Conservation (phyloP, 2,113 vertebrate species). For the Stomatorhinus ivindoensis region DNA sequence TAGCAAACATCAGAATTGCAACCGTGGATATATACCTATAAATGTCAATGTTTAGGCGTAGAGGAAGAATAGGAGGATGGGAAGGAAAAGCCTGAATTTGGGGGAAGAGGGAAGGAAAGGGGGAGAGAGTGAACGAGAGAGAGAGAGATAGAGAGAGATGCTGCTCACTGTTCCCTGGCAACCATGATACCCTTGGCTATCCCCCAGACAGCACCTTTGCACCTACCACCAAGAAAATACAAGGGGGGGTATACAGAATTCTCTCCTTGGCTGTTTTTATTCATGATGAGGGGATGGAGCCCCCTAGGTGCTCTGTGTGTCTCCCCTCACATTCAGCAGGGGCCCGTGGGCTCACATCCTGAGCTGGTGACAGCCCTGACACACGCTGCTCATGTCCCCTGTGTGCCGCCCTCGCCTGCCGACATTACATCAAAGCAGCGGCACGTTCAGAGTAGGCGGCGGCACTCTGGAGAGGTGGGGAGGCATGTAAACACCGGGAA, state of each 20-base stretch:
- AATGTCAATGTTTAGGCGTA: background rate
- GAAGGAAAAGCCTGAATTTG: background rate
- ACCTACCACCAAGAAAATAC: background rate
- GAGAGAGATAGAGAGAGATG: background rate
- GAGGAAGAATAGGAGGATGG: background rate
- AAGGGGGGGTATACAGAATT: background rate
- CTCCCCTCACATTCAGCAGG: background rate
- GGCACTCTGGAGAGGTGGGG: background rate
- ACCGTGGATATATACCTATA: background rate
- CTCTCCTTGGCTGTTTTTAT: background rate
- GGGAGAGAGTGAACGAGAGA: background rate
- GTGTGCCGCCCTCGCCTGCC: background rate
- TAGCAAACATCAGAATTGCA: background rate
- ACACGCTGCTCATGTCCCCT: background rate
- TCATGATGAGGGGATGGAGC: background rate
- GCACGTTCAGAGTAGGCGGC: background rate
- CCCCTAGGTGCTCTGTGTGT: background rate
- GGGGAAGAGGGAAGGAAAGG: background rate
- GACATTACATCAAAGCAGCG: background rate
- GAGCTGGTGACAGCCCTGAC: background rate
- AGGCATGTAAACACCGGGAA: background rate
- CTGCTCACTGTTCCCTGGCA: slow-evolving; percentile 6
- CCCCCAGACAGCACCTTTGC: background rate
- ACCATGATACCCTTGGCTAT: background rate
- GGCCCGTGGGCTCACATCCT: background rate